Percentiles rank a stretch among this genome's conserved stretches.
Conservation (phyloP, 2,113 vertebrate genomes). For the Pygoscelis adeliae region DNA sequence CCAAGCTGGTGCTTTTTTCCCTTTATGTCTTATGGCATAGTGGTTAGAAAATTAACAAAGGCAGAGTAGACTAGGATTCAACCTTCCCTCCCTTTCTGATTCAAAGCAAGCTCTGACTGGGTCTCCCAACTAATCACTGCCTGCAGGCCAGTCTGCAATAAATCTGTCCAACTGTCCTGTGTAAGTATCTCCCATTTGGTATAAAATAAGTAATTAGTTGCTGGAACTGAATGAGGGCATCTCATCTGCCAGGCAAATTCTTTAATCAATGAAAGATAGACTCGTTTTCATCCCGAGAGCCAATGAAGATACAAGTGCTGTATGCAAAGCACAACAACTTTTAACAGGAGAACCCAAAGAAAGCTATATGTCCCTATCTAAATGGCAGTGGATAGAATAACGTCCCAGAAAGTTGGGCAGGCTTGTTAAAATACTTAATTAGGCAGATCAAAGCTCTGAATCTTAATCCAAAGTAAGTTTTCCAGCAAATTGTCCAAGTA, state of each 20-base stretch:
- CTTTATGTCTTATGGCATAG: neutral
- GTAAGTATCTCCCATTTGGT: neutral
- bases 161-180: neutral
- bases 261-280: neutral
- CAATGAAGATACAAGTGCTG: neutral
- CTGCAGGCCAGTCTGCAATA: neutral
- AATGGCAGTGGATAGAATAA: neutral
- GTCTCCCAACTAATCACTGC: neutral
- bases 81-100: neutral
- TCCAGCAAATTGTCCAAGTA: neutral
- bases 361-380: neutral
- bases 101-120: neutral
- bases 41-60: neutral
- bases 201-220: neutral
- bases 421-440: neutral
- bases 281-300: neutral
- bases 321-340: neutral
- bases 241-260: neutral
- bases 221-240: neutral
- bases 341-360: neutral
- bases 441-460: neutral
- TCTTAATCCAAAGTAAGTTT: neutral
- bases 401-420: neutral
- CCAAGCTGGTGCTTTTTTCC: neutral
- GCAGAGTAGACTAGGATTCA: neutral